A percentile compares a stretch with the other conserved stretches of the same genome.
Evolutionary conservation across 2,888 invertebrate genomes (phyloP).

Genomic region (Drosophila infuscata): DNA sequence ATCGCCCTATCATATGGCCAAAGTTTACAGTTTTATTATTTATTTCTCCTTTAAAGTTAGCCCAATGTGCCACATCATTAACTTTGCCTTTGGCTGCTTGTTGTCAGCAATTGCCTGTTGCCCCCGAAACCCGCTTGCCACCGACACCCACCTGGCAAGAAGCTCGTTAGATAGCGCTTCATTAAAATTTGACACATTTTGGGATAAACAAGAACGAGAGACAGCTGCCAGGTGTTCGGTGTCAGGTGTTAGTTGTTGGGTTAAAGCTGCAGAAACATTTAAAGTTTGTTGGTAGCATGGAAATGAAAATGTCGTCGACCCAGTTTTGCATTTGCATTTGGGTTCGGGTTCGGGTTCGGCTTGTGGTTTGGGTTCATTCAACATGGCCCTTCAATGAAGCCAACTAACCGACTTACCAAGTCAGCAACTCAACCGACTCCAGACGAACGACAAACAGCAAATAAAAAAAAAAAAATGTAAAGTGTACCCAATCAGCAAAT

Average conservation of each 20-base stretch:
- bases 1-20: conserved; percentile 2
- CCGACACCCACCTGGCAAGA: conserved; percentile 15
- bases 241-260: background rate
- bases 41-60: background rate
- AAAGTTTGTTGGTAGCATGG: conserved; percentile 27
- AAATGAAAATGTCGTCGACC: conserved; percentile 53
- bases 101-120: conserved; percentile 12
- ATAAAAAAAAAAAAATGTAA: background rate
- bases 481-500: background rate
- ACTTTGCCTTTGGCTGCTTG: conserved; percentile 31
- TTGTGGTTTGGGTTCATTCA: conserved; percentile 38
- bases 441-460: conserved; percentile 26
- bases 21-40: conserved; percentile 17
- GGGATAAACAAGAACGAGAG: conserved; percentile 32
- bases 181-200: conserved; percentile 75
- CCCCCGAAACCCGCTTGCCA: background rate
- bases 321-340: conserved; percentile 61
- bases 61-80: conserved; percentile 47
- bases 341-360: conserved; percentile 16
- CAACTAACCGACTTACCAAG: conserved; percentile 54
- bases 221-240: background rate
- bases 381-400: conserved; percentile 57
- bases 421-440: conserved; percentile 14
- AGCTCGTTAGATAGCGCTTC: conserved; percentile 75
- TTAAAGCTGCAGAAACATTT: conserved; percentile 55